Percentiles rank a stretch among this genome's conserved stretches.
These are phyloP conservation scores for Scomber japonicus DNA, from an alignment of 2,113 vertebrate species.

Conservation along the genomic window DNA sequence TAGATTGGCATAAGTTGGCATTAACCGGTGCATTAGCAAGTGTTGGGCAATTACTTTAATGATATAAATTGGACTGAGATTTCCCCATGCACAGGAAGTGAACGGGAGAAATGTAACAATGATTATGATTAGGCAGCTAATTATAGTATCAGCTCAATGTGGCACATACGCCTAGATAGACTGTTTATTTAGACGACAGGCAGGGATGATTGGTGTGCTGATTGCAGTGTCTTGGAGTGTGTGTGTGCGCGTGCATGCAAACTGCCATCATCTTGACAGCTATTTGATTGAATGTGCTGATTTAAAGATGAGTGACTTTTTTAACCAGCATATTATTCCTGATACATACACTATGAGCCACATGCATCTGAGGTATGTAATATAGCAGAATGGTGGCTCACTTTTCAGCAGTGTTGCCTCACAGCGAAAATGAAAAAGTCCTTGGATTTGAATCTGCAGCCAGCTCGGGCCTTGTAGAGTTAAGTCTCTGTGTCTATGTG, in stretches of 20 bases:
- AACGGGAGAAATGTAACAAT: slow-evolving; percentile 79
- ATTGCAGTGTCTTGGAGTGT: slow-evolving; percentile 56
- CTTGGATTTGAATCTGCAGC: neutral
- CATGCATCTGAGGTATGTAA: neutral
- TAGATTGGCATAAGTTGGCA: slow-evolving; percentile 79
- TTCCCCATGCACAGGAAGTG: slow-evolving; percentile 77
- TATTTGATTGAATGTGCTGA: slow-evolving; percentile 29
- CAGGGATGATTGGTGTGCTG: slow-evolving; percentile 53
- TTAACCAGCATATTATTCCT: slow-evolving; percentile 5
- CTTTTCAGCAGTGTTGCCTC: neutral
- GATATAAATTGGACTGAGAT: slow-evolving; percentile 79
- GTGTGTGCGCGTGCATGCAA: neutral
- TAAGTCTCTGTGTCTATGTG: neutral
- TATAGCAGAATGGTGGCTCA: neutral
- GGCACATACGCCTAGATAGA: slow-evolving; percentile 68
- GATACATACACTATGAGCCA: slow-evolving; percentile 11
- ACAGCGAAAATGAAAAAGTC: neutral
- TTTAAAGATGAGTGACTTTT: slow-evolving; percentile 33
- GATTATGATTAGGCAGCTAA: slow-evolving; percentile 84
- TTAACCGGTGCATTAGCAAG: slow-evolving; percentile 81
- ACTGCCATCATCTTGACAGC: slow-evolving; percentile 16
- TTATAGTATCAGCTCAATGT: slow-evolving; percentile 80
- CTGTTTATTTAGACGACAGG: slow-evolving; percentile 64
- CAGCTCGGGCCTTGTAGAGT: neutral
- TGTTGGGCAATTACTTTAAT: slow-evolving; percentile 83